Conservation (phyloP, 2,797 vertebrate genomes). For the Myotis planiceps region DNA sequence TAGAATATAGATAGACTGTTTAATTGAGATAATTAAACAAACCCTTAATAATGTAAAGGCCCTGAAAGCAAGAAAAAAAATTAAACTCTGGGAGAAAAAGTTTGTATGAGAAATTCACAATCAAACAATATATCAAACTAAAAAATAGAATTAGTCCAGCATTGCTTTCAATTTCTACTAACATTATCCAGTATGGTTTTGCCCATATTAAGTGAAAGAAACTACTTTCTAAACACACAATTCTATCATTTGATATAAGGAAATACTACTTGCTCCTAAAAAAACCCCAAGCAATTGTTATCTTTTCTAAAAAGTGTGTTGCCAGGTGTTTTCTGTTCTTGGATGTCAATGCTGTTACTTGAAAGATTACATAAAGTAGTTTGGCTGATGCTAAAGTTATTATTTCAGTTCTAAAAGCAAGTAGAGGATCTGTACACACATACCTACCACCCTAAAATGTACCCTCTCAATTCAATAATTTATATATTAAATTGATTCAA, state of each 20-base stretch:
- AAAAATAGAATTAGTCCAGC: not conserved
- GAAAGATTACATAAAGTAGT: conserved; percentile 78
- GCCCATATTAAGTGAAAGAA: not conserved
- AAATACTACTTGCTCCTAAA: not conserved
- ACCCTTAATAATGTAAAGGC: not conserved
- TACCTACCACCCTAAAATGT: conserved; percentile 76
- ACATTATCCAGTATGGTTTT: not conserved
- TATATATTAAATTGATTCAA: conserved; percentile 81
- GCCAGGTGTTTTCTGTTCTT: conserved; percentile 69
- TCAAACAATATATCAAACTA: not conserved
- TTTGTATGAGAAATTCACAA: not conserved
- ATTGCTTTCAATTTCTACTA: conserved; percentile 31
- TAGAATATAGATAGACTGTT: not conserved
- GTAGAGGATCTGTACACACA: conserved; percentile 73
- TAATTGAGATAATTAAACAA: not conserved
- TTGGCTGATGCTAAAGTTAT: conserved; percentile 68
- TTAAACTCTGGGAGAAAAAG: not conserved
- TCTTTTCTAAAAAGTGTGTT: conserved; percentile 77
- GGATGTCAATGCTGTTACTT: conserved; percentile 76
- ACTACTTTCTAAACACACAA: not conserved
- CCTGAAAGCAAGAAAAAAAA: not conserved
- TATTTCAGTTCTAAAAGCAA: conserved; percentile 51
- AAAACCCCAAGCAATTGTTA: conserved; percentile 53
- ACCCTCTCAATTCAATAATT: conserved; percentile 76
- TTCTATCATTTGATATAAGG: conserved; percentile 12